Conservation (phyloP, 2,113 vertebrate genomes). For the Percopsis transmontana region DNA sequence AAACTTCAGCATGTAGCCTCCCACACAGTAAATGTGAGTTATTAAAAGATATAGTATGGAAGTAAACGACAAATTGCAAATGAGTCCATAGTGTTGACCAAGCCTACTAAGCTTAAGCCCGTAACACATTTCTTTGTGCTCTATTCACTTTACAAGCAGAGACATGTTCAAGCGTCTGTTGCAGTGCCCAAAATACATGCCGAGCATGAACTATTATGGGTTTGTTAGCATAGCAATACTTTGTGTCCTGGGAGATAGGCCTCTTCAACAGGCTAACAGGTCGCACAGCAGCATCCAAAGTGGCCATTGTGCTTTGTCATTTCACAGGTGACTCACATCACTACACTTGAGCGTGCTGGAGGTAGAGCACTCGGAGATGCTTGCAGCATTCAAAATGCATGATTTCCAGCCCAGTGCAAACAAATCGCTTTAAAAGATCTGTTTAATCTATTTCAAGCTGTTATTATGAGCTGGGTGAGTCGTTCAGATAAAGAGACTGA, state of each 20-base stretch:
- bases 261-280: slow-evolving; percentile 79
- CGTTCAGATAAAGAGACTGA: slow-evolving; percentile 83
- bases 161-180: slow-evolving; percentile 12
- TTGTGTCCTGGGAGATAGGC: slow-evolving; percentile 76
- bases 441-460: slow-evolving; percentile 86
- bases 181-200: slow-evolving; percentile 20
- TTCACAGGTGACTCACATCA: slow-evolving; percentile 83
- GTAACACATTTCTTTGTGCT: slow-evolving; percentile 11
- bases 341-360: slow-evolving; percentile 78
- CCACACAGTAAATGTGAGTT: slow-evolving; percentile 52
- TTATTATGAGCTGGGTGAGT: slow-evolving; percentile 79
- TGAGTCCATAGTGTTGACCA: slow-evolving; percentile 19
- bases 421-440: slow-evolving; percentile 83
- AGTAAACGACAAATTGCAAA: slow-evolving; percentile 36
- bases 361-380: slow-evolving; percentile 77
- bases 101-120: slow-evolving; percentile 17
- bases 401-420: slow-evolving; percentile 80
- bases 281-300: slow-evolving; percentile 72
- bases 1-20: slow-evolving; percentile 67
- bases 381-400: slow-evolving; percentile 79
- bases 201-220: slow-evolving; percentile 38
- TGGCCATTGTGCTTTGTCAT: slow-evolving; percentile 82
- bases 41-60: slow-evolving; percentile 55
- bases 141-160: slow-evolving; percentile 5
- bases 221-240: slow-evolving; percentile 71